Conservation (phyloP, 30 jellyfish, hydroid and myxozoan genomes). For the Aurelia sp. region DNA sequence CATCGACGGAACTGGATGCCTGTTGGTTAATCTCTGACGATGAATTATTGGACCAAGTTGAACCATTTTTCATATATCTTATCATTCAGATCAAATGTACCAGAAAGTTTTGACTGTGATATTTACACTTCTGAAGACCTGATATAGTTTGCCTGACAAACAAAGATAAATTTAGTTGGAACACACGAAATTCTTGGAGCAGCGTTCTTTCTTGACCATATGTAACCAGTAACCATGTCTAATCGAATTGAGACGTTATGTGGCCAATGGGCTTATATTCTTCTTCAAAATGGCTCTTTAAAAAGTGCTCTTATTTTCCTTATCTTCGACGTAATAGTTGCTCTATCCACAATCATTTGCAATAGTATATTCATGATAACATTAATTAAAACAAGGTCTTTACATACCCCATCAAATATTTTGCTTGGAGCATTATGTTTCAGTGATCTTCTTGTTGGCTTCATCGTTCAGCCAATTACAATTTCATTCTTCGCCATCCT, state of each 20-base stretch:
- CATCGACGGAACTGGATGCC: no score
- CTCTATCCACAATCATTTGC: background rate
- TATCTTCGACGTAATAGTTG: background rate
- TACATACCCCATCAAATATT: constrained; percentile 5
- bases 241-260: background rate
- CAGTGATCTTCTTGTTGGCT: background rate
- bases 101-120: no score
- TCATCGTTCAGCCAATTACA: background rate
- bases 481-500: background rate
- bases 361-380: background rate
- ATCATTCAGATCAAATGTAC: no score
- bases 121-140: no score
- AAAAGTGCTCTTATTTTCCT: background rate
- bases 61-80: no score
- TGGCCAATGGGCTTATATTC: constrained; percentile 1
- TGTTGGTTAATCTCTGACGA: no score
- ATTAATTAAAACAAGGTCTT: background rate
- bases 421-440: constrained; percentile 5
- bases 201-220: no score
- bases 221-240: no score
- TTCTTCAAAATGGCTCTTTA: background rate
- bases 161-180: no score
- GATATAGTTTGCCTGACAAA: no score
- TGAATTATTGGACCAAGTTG: no score
- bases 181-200: no score